Base-by-base conservation (phyloP, 2,797 vertebrate species). In the Lateolabrax maculatus region DNA sequence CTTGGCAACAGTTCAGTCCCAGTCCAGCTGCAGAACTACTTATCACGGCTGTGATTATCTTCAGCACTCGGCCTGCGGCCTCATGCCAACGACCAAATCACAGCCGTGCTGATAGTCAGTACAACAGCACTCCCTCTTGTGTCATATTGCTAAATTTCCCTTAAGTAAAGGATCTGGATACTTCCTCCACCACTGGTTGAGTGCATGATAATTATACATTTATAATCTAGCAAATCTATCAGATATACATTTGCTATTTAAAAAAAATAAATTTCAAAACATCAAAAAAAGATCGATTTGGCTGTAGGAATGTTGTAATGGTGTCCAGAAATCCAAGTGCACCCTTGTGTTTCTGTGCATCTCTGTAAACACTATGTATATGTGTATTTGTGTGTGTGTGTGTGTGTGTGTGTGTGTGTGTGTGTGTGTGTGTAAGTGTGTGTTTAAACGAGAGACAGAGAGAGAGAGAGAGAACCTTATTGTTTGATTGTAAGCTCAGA, bases 401-500 rank as follows among this genome's bases (percentile, higher is more conserved):
- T 34, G 25, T 25, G 5, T 55, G 19, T 65, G 3, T 64, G 21
- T 56, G 9, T 57, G 6, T 69, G 18, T 55, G 25, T 43, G 0
- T 66, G 21, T 67, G 44, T 75, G 62, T 65, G 41, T 39, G 18
- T 51, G 44, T 10, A n/a, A n/a, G n/a, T n/a, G n/a, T n/a, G n/a
- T n/a, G n/a, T n/a, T n/a, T n/a, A n/a, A n/a, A n/a, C n/a, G 36
- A 16, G 15, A 36, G 64, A 60, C 60, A 64, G 36, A 41, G 16
- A 71, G 66, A 55, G 63, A 73, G 63, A 57, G 71, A 74, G 67
- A 77, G 72, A 87, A 75, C 79, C 67, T 83, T 83, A 79, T 67
- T 87, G 87, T 93, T 91, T 92, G 89, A 81, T 70, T 92, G 91
- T 89, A 90, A 83, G 89, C 90, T 91, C 79, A 71, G 84, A 88